Evolutionary conservation across 2,113 vertebrate species (phyloP), one percentile per base, ranked within the genome.

Genomic region (Ursus arctos): DNA sequence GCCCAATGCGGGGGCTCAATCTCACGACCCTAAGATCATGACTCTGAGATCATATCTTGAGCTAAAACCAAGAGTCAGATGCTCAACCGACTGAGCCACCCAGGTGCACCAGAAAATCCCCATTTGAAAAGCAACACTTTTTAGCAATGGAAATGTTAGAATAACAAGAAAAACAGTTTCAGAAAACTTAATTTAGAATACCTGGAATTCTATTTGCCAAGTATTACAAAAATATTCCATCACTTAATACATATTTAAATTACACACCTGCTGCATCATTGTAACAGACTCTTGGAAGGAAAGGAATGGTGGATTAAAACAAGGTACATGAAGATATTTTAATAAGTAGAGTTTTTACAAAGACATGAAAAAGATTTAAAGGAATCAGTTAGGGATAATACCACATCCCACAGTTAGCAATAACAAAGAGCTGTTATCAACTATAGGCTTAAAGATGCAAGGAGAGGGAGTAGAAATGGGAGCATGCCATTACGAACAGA

Each of bases 121-220:
- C 55, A 26, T 36, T 84, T 93, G 55, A 28, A 74, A 77, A 86
- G 57, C 33, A 93, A 61, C 2, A 13, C 6, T 28, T 53, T 33
- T 19, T 51, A 65, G 22, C 4, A 51, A 49, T 49, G 43, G 74
- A 74, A 87, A 53, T 26, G 43, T 88, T 18, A 57, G 9, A 31
- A 5, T 51, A 67, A 18, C 31, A 82, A 76, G 1, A 13, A 67
- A 61, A 84, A 43, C 7, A 53, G 24, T 57, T 79, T 79, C 88
- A 22, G 26, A 49, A 67, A 94, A 55, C 2, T 24, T 21, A 36
- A 61, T 55, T 85, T 47, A 71, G 24, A 94, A 40, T 22, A 65
- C 69, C 28, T 92, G 79, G 61, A 94, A 72, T 79, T 92, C 22
- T 71, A 67, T 6, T 76, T 91, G 59, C 19, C 53, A 65, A 65